Evolutionary conservation across 1,140 invertebrate species (phyloP).

Genomic region (Drosophila lacertosa): DNA sequence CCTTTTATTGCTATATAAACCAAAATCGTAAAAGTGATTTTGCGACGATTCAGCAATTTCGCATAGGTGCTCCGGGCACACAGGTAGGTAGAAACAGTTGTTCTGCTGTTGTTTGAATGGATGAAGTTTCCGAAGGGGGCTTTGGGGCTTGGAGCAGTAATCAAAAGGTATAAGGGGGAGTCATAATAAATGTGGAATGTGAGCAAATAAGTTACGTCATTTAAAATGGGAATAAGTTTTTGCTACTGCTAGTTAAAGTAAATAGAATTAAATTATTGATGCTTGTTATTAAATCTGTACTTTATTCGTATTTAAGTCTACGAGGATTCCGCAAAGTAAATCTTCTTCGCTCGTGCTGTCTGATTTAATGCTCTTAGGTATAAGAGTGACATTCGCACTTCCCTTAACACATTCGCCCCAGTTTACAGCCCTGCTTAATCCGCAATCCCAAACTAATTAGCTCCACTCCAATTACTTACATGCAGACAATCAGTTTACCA

Average conservation of each 20-base stretch:
- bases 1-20: constrained; percentile 67
- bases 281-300: too few relatives aligned
- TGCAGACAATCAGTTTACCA: constrained; percentile 18
- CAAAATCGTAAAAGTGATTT: constrained; percentile 82
- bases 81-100: constrained; percentile 32
- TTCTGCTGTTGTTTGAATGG: constrained; percentile 7
- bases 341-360: too few relatives aligned
- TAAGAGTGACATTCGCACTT: background rate
- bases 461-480: constrained; percentile 34
- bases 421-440: background rate
- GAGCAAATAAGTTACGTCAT: constrained; percentile 43
- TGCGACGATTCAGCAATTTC: constrained; percentile 77
- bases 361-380: background rate
- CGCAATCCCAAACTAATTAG: constrained; percentile 29
- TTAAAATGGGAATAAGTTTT: constrained; percentile 2
- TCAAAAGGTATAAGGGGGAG: constrained; percentile 8
- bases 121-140: constrained; percentile 13
- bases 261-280: background rate
- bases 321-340: too few relatives aligned
- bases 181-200: constrained; percentile 37
- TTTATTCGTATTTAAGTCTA: too few relatives aligned
- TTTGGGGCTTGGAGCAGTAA: background rate
- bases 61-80: constrained; percentile 26
- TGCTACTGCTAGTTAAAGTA: background rate
- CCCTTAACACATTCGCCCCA: background rate